phyloP scores from a whole-genome alignment of 1,140 invertebrate species.

The Potamilus streckersoni region DNA sequence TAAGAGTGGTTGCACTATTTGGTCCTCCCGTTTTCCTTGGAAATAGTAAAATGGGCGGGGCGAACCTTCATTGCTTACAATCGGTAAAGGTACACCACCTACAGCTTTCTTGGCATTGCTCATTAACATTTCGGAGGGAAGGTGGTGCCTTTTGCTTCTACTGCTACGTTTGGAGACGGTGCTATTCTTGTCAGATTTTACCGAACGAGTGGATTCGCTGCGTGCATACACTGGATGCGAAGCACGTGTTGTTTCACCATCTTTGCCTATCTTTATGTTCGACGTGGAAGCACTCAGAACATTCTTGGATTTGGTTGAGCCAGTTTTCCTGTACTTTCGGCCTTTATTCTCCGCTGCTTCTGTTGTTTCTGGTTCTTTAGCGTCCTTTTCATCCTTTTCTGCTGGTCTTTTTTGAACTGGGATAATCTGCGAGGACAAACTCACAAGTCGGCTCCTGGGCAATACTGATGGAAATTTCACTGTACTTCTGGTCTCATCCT shows the following conservation, averaged over 20 bases:
- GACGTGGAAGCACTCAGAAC: constrained; percentile 19
- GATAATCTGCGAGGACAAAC: constrained; percentile 20
- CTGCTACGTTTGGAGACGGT: too few species aligned
- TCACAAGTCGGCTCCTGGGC: constrained; percentile 22
- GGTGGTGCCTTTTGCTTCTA: too few species aligned
- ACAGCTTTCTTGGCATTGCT: constrained; percentile 21
- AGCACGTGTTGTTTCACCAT: too few species aligned
- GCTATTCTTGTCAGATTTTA: too few species aligned
- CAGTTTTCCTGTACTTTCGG: constrained; percentile 26
- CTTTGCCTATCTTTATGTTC: constrained; percentile 20
- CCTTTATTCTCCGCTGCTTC: constrained; percentile 17
- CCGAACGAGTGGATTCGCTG: too few species aligned
- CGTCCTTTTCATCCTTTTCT: constrained; percentile 10
- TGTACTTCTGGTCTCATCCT: not conserved
- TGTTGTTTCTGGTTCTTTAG: constrained; percentile 15
- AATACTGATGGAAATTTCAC: constrained; percentile 24
- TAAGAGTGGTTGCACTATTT: constrained; percentile 45
- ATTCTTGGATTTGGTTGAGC: constrained; percentile 9
- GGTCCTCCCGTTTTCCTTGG: constrained; percentile 43
- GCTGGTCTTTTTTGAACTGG: constrained; percentile 9
- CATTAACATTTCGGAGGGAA: too few species aligned
- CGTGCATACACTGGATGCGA: too few species aligned
- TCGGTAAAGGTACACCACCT: constrained; percentile 45
- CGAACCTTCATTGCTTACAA: constrained; percentile 40
- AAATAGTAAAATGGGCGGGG: constrained; percentile 56